Base-by-base conservation (phyloP, 2,888 invertebrate species). In the Lasiommata megera region DNA sequence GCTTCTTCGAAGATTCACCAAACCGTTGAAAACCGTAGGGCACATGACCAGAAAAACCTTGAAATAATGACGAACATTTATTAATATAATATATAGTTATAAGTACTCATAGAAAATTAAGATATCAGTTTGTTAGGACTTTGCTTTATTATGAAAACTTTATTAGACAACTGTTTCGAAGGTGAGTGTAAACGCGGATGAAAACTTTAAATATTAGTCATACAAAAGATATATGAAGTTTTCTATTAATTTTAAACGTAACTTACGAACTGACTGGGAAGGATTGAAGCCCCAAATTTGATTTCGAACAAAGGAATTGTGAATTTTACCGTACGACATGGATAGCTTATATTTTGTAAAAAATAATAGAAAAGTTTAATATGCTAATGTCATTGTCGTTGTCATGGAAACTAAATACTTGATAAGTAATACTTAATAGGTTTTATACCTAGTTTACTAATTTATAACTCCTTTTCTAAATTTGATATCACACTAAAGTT, bases 41-140 rank as follows among this genome's bases (percentile, higher is more conserved):
- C 37, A 94, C 92, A 72, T 94, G 94, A 36, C 94, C 94, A 38
- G 93, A 82, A 74, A 93, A 94, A 70, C 94, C 94, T 94, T 23
- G 17, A 51, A 53, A 12, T 6, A 5, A 0, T 18, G 17, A 14
- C 12, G 16, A 16, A 38, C 1, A 8, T 8, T 38, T 7, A 6
- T 8, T 38, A 34, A 34, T 34, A 11, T 23, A 3, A 11, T 9
- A 34, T 1, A 1, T 14, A 37, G 8, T 36, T 38, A n/a, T n/a
- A n/a, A n/a, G n/a, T n/a, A n/a, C n/a, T n/a, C n/a, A n/a, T n/a
- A n/a, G n/a, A n/a, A n/a, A n/a, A n/a, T n/a, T n/a, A n/a, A n/a
- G n/a, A n/a, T n/a, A n/a, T n/a, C n/a, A n/a, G n/a, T n/a, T n/a
- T n/a, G n/a, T n/a, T n/a, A n/a, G n/a, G n/a, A n/a, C n/a, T n/a